phyloP scores from a whole-genome alignment of 92 coral and sea anemone genomes.

The Epizoanthus illoricatus region DNA sequence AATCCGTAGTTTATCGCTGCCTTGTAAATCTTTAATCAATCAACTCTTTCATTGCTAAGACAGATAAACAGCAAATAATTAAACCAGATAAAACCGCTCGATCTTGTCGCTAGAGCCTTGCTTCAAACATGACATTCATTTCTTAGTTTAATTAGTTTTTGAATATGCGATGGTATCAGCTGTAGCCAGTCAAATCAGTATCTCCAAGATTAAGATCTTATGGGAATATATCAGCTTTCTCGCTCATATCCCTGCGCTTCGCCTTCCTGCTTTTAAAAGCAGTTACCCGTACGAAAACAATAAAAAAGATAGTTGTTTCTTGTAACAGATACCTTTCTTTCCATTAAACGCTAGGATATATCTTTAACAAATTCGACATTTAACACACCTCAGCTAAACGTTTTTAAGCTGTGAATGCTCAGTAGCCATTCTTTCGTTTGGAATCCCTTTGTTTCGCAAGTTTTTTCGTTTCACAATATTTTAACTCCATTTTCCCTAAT shows the following conservation, averaged over 20 bases:
- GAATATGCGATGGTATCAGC: neutral
- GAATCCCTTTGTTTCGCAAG: neutral
- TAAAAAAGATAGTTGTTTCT: neutral
- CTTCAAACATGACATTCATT: neutral
- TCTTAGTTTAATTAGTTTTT: slow-evolving; percentile 1
- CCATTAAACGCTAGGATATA: neutral
- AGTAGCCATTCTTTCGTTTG: neutral
- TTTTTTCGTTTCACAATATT: neutral
- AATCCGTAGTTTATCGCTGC: neutral
- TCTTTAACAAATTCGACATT: neutral
- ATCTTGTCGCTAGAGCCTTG: neutral
- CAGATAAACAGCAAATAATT: neutral
- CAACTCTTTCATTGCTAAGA: neutral
- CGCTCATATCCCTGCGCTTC: no score
- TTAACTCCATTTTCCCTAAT: neutral
- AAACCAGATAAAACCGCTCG: neutral
- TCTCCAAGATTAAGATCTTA: neutral
- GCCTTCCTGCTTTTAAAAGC: no score
- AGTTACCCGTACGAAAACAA: neutral
- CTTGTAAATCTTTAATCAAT: neutral
- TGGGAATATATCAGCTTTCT: no score
- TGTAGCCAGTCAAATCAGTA: no score
- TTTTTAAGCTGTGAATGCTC: neutral
- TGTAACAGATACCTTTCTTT: no score
- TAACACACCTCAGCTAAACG: neutral